Conservation (phyloP, 53 echinoderm and acorn worm species). For the Pentamera pediparva region DNA sequence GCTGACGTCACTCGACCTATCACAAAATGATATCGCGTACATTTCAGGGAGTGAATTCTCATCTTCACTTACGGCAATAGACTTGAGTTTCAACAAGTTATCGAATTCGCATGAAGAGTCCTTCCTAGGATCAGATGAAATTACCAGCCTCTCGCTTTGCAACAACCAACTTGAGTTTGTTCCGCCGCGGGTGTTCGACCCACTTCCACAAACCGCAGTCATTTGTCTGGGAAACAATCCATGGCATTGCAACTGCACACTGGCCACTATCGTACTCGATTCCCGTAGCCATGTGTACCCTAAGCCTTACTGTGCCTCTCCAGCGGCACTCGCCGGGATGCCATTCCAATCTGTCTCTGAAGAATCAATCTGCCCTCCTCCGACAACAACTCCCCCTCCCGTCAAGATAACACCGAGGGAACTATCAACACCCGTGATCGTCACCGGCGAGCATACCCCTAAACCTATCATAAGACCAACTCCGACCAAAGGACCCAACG, state of each 20-base stretch:
- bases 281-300: not conserved
- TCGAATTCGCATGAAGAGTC: not conserved
- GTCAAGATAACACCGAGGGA: not conserved
- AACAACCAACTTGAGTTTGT: not conserved
- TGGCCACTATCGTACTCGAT: not conserved
- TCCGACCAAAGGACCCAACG: not conserved
- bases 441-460: not conserved
- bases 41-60: not conserved
- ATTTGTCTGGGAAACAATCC: constrained; percentile 12
- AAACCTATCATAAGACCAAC: not conserved
- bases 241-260: constrained; percentile 1
- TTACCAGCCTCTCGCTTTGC: not conserved
- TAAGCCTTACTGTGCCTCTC: not conserved
- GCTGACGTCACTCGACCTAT: not conserved
- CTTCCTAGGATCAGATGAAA: not conserved
- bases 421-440: not conserved
- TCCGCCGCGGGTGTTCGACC: not conserved
- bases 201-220: not conserved
- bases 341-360: not conserved
- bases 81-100: not conserved
- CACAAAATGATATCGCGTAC: not conserved
- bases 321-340: not conserved
- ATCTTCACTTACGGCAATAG: not conserved
- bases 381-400: not conserved
- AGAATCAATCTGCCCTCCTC: not conserved